Evolutionary conservation across 64 coral and sea anemone species (phyloP).

Genomic region (Catalaphyllia jardinei): DNA sequence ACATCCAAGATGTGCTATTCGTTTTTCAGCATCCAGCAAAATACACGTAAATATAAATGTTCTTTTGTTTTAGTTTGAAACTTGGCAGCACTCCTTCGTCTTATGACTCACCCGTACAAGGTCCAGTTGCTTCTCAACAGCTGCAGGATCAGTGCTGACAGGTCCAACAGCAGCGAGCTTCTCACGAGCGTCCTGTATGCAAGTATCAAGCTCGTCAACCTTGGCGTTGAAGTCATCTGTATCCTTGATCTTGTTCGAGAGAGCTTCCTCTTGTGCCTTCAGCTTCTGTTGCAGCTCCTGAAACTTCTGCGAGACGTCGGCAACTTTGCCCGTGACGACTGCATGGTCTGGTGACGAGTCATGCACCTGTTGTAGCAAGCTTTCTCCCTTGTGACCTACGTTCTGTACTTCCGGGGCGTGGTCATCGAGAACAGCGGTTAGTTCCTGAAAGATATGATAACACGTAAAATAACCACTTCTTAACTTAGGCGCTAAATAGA

Average conservation of each 20-base stretch:
- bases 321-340: conserved; percentile 67
- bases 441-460: conserved; percentile 41
- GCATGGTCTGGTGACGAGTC: conserved; percentile 72
- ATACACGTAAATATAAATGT: not conserved
- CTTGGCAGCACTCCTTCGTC: not conserved
- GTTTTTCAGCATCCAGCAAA: not conserved
- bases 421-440: conserved; percentile 66
- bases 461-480: not conserved
- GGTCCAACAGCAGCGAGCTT: conserved; percentile 61
- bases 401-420: conserved; percentile 81
- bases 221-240: conserved; percentile 88
- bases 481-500: no score
- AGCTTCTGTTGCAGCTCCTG: conserved; percentile 79
- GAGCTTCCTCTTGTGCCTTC: conserved; percentile 61
- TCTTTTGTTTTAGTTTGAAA: not conserved
- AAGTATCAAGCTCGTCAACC: conserved; percentile 69
- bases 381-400: conserved; percentile 72
- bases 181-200: conserved; percentile 51
- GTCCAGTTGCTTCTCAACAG: conserved; percentile 70
- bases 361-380: conserved; percentile 69
- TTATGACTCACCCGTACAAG: conserved; percentile 46
- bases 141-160: conserved; percentile 71
- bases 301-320: conserved; percentile 74
- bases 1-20: not conserved
- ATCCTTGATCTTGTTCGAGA: conserved; percentile 61